Evolutionary conservation across 2,888 invertebrate genomes (phyloP).

Genomic region (Brenthis ino): DNA sequence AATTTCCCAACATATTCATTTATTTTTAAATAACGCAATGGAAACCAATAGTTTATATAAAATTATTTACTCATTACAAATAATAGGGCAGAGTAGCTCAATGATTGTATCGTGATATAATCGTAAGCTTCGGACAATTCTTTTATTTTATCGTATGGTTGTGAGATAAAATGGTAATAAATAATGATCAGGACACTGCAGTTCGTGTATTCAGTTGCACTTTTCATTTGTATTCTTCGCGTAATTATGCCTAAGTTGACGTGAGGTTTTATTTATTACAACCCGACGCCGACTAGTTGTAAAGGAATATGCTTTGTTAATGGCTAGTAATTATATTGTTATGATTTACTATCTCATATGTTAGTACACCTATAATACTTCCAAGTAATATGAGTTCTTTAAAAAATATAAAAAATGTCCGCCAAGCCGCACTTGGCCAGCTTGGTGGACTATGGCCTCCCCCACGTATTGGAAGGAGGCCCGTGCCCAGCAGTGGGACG

Average conservation of each 20-base stretch:
- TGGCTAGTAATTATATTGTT: slow-evolving; percentile 55
- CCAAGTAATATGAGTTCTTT: slow-evolving; percentile 21
- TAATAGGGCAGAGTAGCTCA: slow-evolving; percentile 59
- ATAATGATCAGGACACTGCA: slow-evolving; percentile 69
- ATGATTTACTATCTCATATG: slow-evolving; percentile 53
- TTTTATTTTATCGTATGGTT: slow-evolving; percentile 78
- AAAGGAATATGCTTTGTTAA: slow-evolving; percentile 63
- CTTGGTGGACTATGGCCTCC: too few species aligned
- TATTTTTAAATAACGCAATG: slow-evolving; percentile 24
- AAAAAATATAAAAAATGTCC: too few species aligned
- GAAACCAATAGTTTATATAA: not conserved
- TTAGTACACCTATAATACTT: slow-evolving; percentile 26
- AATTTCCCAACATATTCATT: too few species aligned
- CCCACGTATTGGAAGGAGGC: too few species aligned
- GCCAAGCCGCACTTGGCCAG: too few species aligned
- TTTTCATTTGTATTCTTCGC: slow-evolving; percentile 73
- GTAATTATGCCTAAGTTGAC: slow-evolving; percentile 70
- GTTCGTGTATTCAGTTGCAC: slow-evolving; percentile 71
- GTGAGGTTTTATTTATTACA: slow-evolving; percentile 61
- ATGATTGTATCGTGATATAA: slow-evolving; percentile 76
- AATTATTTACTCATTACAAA: slow-evolving; percentile 43
- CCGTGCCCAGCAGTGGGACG: too few species aligned
- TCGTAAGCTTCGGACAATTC: slow-evolving; percentile 77
- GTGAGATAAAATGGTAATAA: slow-evolving; percentile 78
- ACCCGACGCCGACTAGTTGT: slow-evolving; percentile 47